Evolutionary conservation across 2,113 vertebrate species (phyloP), one percentile per base, ranked within the genome.

Genomic region (Lophura nycthemera): DNA sequence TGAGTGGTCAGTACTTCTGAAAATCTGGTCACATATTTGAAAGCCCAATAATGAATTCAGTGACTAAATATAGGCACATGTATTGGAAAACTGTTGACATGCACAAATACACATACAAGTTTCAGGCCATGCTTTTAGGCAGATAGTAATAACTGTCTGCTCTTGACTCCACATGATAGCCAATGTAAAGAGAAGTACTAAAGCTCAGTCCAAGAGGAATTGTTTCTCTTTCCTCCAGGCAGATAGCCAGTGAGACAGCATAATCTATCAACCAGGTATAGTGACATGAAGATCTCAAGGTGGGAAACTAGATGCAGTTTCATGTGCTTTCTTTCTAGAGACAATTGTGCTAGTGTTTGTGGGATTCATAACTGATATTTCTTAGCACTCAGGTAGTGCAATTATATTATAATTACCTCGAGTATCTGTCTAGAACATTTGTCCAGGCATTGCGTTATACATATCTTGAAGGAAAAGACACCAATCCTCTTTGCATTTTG

Each of bases 1-100:
- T 93, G 86, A 66, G 74, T 86, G 95, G 81, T 94, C 92, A 93
- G 66, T 89, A 66, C 34, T 84, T 92, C 92, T 70, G 66, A 92
- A 94, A 93, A 94, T 29, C 40, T 0, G 74, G 92, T 95, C 89
- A 89, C 54, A 32, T 60, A 88, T 82, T 14, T 91, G 82, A 94
- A 82, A 92, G 75, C 50, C 87, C 61, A 89, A 4, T 91, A 83
- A 95, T 57, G 25, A 92, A 86, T 83, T 88, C 88, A 77, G 50
- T 79, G 61, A 65, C 65, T 95, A 91, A 93, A 93, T 94, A 78
- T 90, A 92, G 83, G 77, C 57, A 88, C 72, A 8, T 85, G 74
- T 70, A 66, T 77, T 88, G 71, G 75, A 86, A 91, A 93, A 77
- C 42, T 89, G 76, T 89, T 63, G 86, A 83, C 4, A 4, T 38